A percentile compares a stretch with the other conserved stretches of the same genome.
phyloP scores from a whole-genome alignment of 2,888 invertebrate genomes.

The Gymnoscelis rufifasciata region DNA sequence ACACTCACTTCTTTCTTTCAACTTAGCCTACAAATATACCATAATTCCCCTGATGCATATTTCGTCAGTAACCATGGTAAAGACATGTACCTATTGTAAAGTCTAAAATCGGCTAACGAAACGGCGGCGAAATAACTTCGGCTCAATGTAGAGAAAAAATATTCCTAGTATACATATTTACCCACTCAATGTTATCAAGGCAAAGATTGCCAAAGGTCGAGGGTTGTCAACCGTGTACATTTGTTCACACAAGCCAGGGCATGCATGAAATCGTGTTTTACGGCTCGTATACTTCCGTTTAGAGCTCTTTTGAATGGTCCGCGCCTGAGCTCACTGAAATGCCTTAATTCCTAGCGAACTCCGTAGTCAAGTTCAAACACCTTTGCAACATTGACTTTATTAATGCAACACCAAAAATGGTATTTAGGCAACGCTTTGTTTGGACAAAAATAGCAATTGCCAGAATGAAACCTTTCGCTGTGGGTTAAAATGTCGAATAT shows the following conservation, averaged over 20 bases:
- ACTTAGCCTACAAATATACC: too few relatives aligned
- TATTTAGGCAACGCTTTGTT: too few relatives aligned
- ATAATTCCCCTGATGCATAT: too few relatives aligned
- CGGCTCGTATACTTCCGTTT: constrained; percentile 73
- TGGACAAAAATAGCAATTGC: too few relatives aligned
- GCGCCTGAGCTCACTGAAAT: constrained; percentile 61
- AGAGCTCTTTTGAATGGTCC: constrained; percentile 72
- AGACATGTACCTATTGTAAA: too few relatives aligned
- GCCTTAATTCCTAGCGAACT: constrained; percentile 51
- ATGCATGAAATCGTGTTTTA: constrained; percentile 78
- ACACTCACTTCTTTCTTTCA: too few relatives aligned
- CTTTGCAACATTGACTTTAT: constrained; percentile 27
- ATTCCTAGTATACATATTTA: background rate
- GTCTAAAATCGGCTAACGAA: too few relatives aligned
- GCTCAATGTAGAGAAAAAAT: background rate
- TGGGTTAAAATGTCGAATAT: too few relatives aligned
- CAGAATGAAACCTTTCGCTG: too few relatives aligned
- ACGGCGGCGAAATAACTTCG: too few relatives aligned
- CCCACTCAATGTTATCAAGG: background rate
- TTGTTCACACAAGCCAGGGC: constrained; percentile 74
- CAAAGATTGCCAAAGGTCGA: constrained; percentile 65
- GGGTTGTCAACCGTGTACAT: constrained; percentile 72
- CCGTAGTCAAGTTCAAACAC: constrained; percentile 41
- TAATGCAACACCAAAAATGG: too few relatives aligned
- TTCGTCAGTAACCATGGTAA: too few relatives aligned